These are phyloP conservation scores for Tinea semifulvella DNA, from an alignment of 2,888 invertebrate genomes.

Conservation along the genomic window DNA sequence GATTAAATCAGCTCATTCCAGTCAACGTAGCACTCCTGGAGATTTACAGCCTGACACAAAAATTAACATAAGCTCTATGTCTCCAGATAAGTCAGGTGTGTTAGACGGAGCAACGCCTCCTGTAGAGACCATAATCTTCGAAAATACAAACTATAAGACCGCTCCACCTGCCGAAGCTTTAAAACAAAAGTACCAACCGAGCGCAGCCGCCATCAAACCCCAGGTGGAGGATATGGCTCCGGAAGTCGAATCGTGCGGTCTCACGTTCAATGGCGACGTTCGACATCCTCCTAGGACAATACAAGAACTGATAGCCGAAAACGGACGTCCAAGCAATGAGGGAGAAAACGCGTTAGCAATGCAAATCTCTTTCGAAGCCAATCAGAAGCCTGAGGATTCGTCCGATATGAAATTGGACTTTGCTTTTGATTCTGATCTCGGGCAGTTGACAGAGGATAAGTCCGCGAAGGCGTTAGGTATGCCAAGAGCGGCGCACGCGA, in stretches of 20 bases:
- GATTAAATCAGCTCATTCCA: slow-evolving; percentile 47
- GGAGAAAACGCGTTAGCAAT: slow-evolving; percentile 63
- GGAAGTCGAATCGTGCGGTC: slow-evolving; percentile 58
- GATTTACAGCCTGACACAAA: slow-evolving; percentile 42
- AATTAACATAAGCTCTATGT: slow-evolving; percentile 29
- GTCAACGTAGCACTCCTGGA: slow-evolving; percentile 55
- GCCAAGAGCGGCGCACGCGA: slow-evolving; percentile 68
- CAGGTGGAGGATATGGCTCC: slow-evolving; percentile 52
- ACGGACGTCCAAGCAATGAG: slow-evolving; percentile 38
- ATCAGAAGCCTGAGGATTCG: slow-evolving; percentile 74
- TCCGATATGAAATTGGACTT: slow-evolving; percentile 93
- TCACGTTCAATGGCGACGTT: slow-evolving; percentile 53
- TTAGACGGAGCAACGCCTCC: slow-evolving; percentile 81
- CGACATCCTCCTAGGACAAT: slow-evolving; percentile 48
- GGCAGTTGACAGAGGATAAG: slow-evolving; percentile 78
- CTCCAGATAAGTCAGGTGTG: slow-evolving; percentile 63
- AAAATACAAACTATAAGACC: slow-evolving; percentile 89
- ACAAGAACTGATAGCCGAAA: slow-evolving; percentile 54
- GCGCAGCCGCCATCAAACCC: slow-evolving; percentile 48
- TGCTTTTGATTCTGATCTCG: slow-evolving; percentile 85
- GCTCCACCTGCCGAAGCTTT: slow-evolving; percentile 73
- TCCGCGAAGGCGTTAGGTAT: slow-evolving; percentile 54
- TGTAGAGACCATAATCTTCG: slow-evolving; percentile 89
- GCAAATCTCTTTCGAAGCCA: slow-evolving; percentile 72
- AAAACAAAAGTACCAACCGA: slow-evolving; percentile 69